Evolutionary conservation across 2,888 invertebrate species (phyloP).

Genomic region (Candidula unifasciata): DNA sequence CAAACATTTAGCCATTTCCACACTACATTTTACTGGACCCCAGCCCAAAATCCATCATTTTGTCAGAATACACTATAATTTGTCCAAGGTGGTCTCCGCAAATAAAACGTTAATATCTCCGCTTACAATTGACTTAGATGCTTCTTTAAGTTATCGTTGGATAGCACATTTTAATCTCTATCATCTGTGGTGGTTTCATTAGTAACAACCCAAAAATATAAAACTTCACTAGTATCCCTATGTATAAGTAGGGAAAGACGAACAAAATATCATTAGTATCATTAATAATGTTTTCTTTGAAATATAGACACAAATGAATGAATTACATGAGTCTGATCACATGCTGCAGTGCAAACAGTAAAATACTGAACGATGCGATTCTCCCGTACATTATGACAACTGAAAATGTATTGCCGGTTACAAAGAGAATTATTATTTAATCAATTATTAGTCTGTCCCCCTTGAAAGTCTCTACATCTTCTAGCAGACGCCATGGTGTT

Average conservation of each 20-base stretch:
- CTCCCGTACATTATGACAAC: slow-evolving; percentile 36
- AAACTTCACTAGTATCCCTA: not conserved
- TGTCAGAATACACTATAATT: too few relatives aligned
- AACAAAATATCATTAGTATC: not conserved
- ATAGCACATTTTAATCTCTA: too few relatives aligned
- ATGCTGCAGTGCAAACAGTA: slow-evolving; percentile 51
- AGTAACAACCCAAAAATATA: not conserved
- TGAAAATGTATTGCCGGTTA: not conserved
- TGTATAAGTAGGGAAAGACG: not conserved
- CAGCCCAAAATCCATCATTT: too few relatives aligned
- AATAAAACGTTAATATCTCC: too few relatives aligned
- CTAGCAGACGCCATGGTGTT: not conserved
- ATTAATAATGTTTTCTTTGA: not conserved
- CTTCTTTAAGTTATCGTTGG: too few relatives aligned
- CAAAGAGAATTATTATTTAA: too few relatives aligned
- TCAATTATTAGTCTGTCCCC: too few relatives aligned
- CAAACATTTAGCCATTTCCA: too few relatives aligned
- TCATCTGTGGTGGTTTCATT: too few relatives aligned
- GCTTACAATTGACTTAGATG: too few relatives aligned
- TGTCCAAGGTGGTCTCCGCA: too few relatives aligned
- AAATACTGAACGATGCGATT: slow-evolving; percentile 49
- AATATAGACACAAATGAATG: not conserved
- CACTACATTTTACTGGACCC: too few relatives aligned
- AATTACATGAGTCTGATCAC: slow-evolving; percentile 49
- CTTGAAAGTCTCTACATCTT: not conserved